Evolutionary conservation across 2,797 vertebrate genomes (phyloP).

Genomic region (Muscicapa comitata): DNA sequence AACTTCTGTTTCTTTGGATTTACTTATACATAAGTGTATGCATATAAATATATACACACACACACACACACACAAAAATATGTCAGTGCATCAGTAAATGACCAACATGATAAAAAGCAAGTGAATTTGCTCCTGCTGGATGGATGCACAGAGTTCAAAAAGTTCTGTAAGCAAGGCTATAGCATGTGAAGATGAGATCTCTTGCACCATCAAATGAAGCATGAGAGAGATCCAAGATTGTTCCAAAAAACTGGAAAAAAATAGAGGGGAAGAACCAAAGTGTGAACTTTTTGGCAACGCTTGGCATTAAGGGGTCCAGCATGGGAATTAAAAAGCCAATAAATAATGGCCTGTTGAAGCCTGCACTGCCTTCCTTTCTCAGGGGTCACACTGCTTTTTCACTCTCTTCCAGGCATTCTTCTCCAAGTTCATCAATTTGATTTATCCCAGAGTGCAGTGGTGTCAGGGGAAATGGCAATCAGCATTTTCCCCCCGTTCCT

Average conservation of each 20-base stretch:
- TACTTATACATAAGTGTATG: accelerated
- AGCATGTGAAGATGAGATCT: not conserved
- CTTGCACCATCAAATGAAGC: not conserved
- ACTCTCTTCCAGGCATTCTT: constrained; percentile 61
- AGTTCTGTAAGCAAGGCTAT: not conserved
- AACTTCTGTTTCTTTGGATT: not conserved
- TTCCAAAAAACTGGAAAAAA: not conserved
- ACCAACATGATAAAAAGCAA: not conserved
- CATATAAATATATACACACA: accelerated
- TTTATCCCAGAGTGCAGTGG: constrained; percentile 14
- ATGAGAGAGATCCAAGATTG: not conserved
- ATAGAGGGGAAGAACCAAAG: not conserved
- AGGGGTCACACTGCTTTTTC: not conserved
- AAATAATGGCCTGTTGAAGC: not conserved
- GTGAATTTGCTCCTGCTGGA: not conserved
- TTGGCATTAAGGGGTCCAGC: not conserved
- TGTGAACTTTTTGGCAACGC: not conserved
- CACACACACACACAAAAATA: not conserved
- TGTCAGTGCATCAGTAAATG: not conserved
- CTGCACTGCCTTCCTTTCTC: constrained; percentile 28
- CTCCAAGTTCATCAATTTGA: constrained; percentile 33
- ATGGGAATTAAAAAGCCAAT: not conserved
- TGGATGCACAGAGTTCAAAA: not conserved
- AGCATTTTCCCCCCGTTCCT: not conserved
- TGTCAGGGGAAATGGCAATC: constrained; percentile 43